Percentiles rank a stretch among this genome's conserved stretches.
Evolutionary conservation across 2,113 vertebrate genomes (phyloP).

Genomic region (Corynorhinus townsendii): DNA sequence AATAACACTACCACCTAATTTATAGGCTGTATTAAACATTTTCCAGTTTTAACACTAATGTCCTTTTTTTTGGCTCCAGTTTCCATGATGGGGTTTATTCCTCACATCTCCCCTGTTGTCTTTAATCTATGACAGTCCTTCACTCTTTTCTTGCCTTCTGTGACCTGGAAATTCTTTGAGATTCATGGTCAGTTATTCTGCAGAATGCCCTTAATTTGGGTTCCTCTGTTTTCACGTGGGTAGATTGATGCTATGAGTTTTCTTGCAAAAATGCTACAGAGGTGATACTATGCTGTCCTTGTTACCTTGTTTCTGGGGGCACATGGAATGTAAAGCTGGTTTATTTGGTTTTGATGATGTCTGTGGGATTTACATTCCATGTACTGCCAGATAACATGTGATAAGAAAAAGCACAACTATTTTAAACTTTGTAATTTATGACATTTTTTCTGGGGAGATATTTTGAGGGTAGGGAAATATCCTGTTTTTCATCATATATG

Average conservation of each 20-base stretch:
- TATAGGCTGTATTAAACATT: neutral
- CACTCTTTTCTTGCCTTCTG: neutral
- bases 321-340: neutral
- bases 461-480: neutral
- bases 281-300: neutral
- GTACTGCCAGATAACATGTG: neutral
- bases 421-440: neutral
- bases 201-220: neutral
- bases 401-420: neutral
- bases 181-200: neutral
- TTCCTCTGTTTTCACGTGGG: neutral
- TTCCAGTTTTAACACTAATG: neutral
- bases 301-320: accelerated
- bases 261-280: neutral
- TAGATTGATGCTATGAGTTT: neutral
- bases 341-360: neutral
- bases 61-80: neutral
- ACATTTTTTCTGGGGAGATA: neutral
- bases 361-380: neutral
- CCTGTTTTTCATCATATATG: neutral
- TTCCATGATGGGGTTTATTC: neutral
- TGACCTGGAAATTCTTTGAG: neutral
- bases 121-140: neutral
- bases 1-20: neutral
- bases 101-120: neutral